A percentile compares a stretch with the other conserved stretches of the same genome.
These are phyloP conservation scores for Ianthella basta DNA, from an alignment of 37 sponge, comb jelly and placozoan genomes.

Conservation along the genomic window DNA sequence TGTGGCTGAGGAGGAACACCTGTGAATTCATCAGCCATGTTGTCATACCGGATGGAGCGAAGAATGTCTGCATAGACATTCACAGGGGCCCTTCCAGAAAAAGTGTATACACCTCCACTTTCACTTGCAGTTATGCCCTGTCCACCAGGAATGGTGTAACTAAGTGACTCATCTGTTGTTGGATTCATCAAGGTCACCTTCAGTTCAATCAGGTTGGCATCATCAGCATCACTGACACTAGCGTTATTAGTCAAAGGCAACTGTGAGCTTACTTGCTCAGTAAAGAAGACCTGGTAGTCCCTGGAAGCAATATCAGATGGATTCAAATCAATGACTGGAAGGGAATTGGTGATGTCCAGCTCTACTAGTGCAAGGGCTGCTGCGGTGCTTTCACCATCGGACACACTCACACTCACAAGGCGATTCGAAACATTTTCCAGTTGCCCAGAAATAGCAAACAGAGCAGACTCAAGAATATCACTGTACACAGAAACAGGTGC, in stretches of 20 bases:
- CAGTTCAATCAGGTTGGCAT: constrained; percentile 24
- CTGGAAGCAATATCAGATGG: neutral
- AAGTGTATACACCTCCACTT: constrained; percentile 5
- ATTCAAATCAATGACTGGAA: neutral
- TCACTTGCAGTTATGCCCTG: constrained; percentile 13
- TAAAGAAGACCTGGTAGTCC: neutral
- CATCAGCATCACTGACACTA: constrained; percentile 62
- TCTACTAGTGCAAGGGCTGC: neutral
- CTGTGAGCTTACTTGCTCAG: neutral
- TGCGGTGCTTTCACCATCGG: constrained; percentile 44
- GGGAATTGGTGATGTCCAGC: constrained; percentile 30
- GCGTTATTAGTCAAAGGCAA: neutral
- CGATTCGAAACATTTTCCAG: constrained; percentile 25
- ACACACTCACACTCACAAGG: constrained; percentile 37
- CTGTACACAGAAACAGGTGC: constrained; percentile 3
- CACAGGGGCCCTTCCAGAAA: constrained; percentile 37
- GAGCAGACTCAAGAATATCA: constrained; percentile 6
- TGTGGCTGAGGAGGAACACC: constrained; percentile 17
- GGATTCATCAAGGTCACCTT: constrained; percentile 52
- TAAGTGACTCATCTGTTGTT: constrained; percentile 17
- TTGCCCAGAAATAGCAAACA: constrained; percentile 13
- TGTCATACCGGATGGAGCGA: constrained; percentile 46
- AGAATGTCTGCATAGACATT: constrained; percentile 38
- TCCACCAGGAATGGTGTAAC: constrained; percentile 16
- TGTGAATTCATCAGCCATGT: constrained; percentile 57